These are phyloP conservation scores for Cyprinella venusta DNA, from an alignment of 2,797 vertebrate species.

Conservation along the genomic window DNA sequence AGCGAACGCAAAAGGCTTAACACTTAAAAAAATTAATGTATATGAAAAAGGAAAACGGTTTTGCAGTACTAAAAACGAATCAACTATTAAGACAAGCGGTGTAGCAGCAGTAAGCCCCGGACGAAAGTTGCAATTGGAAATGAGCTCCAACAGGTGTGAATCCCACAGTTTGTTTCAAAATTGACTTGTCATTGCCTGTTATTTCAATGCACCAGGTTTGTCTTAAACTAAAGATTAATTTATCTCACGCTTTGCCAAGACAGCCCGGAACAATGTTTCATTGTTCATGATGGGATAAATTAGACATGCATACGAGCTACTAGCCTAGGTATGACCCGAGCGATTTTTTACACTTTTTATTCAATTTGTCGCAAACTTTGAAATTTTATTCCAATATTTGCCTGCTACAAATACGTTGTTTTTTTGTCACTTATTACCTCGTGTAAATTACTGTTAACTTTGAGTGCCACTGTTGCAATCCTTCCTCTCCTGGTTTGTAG, in stretches of 20 bases:
- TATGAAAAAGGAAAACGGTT: neutral
- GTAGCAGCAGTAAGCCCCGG: neutral
- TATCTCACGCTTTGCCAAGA: neutral
- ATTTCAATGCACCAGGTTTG: neutral
- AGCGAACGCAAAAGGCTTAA: neutral
- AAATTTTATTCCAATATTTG: neutral
- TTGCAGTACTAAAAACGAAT: neutral
- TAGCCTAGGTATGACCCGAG: too few relatives aligned
- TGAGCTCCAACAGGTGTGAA: constrained; percentile 44
- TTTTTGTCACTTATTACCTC: neutral
- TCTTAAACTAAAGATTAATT: neutral
- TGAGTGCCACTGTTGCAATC: neutral
- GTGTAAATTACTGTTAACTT: neutral
- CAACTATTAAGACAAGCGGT: neutral
- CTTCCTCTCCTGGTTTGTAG: neutral
- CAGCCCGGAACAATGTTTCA: neutral
- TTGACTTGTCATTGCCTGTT: neutral
- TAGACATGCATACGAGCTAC: neutral
- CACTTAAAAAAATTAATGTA: neutral
- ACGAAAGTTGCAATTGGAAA: constrained; percentile 12
- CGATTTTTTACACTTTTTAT: neutral
- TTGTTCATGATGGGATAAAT: neutral
- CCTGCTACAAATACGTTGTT: neutral
- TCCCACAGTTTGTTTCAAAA: neutral
- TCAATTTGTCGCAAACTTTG: neutral